Conservation (phyloP, 1,140 invertebrate genomes). For the Cydia fagiglandana region DNA sequence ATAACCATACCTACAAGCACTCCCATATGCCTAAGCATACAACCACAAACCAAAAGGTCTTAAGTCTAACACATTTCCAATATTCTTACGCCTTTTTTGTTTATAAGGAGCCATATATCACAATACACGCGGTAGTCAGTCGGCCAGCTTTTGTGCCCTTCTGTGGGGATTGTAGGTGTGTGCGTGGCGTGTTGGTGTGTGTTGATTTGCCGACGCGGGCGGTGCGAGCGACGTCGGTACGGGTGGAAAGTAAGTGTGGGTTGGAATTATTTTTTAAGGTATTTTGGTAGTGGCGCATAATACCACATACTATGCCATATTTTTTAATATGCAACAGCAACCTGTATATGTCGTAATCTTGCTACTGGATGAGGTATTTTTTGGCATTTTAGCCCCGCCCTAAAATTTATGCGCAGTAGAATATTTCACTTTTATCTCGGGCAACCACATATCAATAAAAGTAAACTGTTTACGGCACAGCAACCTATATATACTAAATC, state of each 20-base stretch:
- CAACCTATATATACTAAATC: too few species aligned
- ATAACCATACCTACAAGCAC: neutral
- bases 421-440: too few species aligned
- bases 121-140: constrained; percentile 61
- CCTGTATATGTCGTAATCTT: too few species aligned
- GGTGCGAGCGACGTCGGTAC: constrained; percentile 54
- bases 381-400: too few species aligned
- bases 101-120: constrained; percentile 20
- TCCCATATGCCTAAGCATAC: constrained; percentile 7
- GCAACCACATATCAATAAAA: too few species aligned
- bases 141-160: constrained; percentile 71
- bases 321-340: too few species aligned
- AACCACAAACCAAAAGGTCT: neutral
- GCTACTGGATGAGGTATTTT: too few species aligned
- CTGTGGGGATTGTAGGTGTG: constrained; percentile 53
- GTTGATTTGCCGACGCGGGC: constrained; percentile 72
- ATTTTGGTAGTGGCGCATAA: constrained; percentile 4
- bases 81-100: neutral
- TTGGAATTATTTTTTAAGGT: constrained; percentile 22
- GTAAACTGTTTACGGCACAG: too few species aligned
- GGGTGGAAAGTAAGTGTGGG: constrained; percentile 42
- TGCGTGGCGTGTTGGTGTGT: constrained; percentile 57
- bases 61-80: neutral
- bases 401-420: too few species aligned
- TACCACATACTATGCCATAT: too few species aligned